A percentile compares a stretch with the other conserved stretches of the same genome.
Conservation (phyloP, 2,113 vertebrate genomes). For the Chloropsis hardwickii region DNA sequence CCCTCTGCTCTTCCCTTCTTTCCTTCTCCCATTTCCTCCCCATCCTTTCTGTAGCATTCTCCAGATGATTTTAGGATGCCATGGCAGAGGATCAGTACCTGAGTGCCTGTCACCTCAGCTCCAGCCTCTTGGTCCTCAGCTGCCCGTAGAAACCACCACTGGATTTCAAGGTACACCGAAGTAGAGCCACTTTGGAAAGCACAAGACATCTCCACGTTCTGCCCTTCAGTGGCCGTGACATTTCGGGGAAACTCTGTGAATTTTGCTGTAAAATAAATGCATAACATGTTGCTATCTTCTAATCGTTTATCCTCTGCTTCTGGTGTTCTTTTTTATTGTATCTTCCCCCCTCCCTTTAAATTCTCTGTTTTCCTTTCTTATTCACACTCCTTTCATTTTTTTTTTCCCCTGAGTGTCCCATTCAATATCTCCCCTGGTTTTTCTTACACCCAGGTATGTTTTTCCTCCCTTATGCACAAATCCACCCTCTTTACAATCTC, state of each 20-base stretch:
- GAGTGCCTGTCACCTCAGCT: conserved; percentile 78
- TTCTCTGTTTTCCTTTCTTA: not conserved
- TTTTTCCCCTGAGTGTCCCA: accelerated
- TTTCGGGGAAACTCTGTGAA: conserved; percentile 93
- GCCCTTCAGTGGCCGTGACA: conserved; percentile 89
- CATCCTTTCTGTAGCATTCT: not conserved
- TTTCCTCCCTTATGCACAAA: not conserved
- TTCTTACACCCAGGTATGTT: not conserved
- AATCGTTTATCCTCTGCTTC: not conserved
- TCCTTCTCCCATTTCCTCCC: not conserved
- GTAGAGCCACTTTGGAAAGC: conserved; percentile 91
- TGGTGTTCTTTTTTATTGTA: not conserved
- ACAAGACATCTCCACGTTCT: conserved; percentile 96
- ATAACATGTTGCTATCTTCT: not conserved
- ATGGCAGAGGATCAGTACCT: conserved; percentile 70
- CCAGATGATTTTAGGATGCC: not conserved
- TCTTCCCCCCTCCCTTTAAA: not conserved
- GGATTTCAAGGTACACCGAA: conserved; percentile 93
- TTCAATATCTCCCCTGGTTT: not conserved
- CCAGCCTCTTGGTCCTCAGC: conserved; percentile 80
- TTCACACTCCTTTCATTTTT: not conserved
- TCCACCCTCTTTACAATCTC: not conserved
- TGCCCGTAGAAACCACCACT: conserved; percentile 93
- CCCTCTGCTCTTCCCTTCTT: not conserved
- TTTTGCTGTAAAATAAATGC: conserved; percentile 83